A percentile compares a stretch with the other conserved stretches of the same genome.
These are phyloP conservation scores for Samia ricini DNA, from an alignment of 1,140 invertebrate species.

Conservation along the genomic window DNA sequence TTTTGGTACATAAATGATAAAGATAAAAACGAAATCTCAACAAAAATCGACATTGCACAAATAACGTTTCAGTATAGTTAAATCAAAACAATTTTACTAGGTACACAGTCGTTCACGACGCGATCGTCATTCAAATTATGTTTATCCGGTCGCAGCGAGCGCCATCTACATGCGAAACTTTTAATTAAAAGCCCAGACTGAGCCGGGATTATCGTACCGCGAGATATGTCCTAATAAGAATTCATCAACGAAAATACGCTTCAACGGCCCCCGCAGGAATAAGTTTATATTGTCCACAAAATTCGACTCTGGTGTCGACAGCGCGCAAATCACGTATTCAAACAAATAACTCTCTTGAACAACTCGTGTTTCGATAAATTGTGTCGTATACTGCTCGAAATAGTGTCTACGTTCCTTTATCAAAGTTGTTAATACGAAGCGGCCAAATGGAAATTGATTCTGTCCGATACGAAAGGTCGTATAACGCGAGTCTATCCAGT, in stretches of 20 bases:
- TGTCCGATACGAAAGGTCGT: conserved; percentile 51
- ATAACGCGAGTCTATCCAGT: conserved; percentile 26
- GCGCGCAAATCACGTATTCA: conserved; percentile 64
- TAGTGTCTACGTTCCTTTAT: conserved; percentile 35
- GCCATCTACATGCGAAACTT: conserved; percentile 17
- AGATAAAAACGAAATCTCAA: no score
- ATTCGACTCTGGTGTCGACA: conserved; percentile 45
- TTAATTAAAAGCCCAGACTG: conserved; percentile 54
- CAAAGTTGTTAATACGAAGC: conserved; percentile 25
- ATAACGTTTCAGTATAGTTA: no score
- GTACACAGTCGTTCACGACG: neutral
- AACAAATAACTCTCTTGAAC: conserved; percentile 44
- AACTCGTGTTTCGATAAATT: conserved; percentile 34
- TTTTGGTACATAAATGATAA: no score
- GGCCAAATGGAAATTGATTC: conserved; percentile 63
- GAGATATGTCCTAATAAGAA: conserved; percentile 28
- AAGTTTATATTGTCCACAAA: conserved; percentile 18
- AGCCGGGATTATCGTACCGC: conserved; percentile 32
- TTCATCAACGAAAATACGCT: conserved; percentile 19
- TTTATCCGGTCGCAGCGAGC: conserved; percentile 7
- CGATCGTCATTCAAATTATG: neutral
- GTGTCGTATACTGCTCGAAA: conserved; percentile 27
- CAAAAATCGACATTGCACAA: no score
- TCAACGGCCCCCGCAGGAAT: neutral
- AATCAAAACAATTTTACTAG: no score